Evolutionary conservation across 2,888 invertebrate genomes (phyloP), one percentile per base, ranked within the genome.

Genomic region (Sinodicranocentrus sp.): DNA sequence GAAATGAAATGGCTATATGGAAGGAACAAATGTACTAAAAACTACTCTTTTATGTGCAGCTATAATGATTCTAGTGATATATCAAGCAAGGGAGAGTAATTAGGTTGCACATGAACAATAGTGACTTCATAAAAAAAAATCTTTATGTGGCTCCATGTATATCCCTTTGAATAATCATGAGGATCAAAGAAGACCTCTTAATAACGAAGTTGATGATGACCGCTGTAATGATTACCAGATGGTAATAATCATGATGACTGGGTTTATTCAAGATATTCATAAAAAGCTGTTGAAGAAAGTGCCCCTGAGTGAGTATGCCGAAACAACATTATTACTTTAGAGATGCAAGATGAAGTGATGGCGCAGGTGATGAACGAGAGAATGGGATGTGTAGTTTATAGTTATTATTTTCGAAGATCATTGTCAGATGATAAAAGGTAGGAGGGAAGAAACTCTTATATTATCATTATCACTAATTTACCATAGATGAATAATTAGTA

Each of bases 61-160:
- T n/a, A n/a, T n/a, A n/a, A n/a, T n/a, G n/a, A n/a, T n/a, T n/a
- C 33, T 3, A 33, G 33, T 33, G 33, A 33, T 6, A 33, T 33
- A 10, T 33, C 33, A 33, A 6, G 10, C 33, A 33, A 33, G n/a
- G 63, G 15, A 17, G 63, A 63, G n/a, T 25, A 63, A 63, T 25
- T 28, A 43, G 67, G 52, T 19, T 52, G 19, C 67, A 15, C 44
- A 43, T 43, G 67, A 67, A 67, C 67, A 67, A 67, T 67, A 39
- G 39, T 1, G 10, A 44, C 8, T 48, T 52, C n/a, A n/a, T n/a
- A n/a, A 8, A 52, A 52, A 52, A 10, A 33, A 33, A 10, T 33
- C n/a, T n/a, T n/a, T n/a, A n/a, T 33, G 33, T 3, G 33, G 33
- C 33, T 33, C 3, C 33, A 33, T 10, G n/a, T n/a, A n/a, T n/a